phyloP scores from a whole-genome alignment of 1,140 invertebrate genomes.

The Wiebesia pumilae region DNA sequence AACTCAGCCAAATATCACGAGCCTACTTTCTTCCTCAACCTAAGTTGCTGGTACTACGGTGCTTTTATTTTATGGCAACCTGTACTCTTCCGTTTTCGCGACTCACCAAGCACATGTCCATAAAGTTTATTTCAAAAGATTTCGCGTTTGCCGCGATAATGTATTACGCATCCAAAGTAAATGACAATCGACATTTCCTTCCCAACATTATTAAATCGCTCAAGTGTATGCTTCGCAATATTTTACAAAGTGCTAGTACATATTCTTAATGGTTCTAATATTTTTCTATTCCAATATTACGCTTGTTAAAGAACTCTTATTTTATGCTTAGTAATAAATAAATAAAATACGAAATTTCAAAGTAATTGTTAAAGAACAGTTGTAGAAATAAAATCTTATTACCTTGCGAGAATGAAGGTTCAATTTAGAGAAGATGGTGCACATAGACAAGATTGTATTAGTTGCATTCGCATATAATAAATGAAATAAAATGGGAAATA shows the following conservation, averaged over 20 bases:
- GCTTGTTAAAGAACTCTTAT: too few relatives aligned
- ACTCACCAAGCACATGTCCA: neutral
- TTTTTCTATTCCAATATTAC: too few relatives aligned
- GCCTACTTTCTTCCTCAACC: constrained; percentile 5
- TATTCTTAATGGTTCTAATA: too few relatives aligned
- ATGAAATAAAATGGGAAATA: too few relatives aligned
- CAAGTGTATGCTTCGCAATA: neutral
- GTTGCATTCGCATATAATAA: too few relatives aligned
- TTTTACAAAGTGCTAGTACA: neutral
- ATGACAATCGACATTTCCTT: neutral
- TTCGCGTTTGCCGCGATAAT: neutral
- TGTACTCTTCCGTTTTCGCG: neutral
- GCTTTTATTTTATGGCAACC: constrained; percentile 5
- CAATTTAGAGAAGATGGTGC: too few relatives aligned
- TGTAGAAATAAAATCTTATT: too few relatives aligned
- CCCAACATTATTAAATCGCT: neutral
- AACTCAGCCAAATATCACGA: constrained; percentile 2
- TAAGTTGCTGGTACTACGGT: neutral
- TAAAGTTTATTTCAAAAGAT: constrained; percentile 9
- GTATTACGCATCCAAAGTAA: neutral
- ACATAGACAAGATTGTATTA: too few relatives aligned
- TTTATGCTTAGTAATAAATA: too few relatives aligned
- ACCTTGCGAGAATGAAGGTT: too few relatives aligned
- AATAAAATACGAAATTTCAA: too few relatives aligned
- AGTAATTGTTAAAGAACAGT: too few relatives aligned